Percentiles rank a stretch among this genome's conserved stretches.
phyloP scores from a whole-genome alignment of 2,113 vertebrate species.

The Pycnonotus jocosus region DNA sequence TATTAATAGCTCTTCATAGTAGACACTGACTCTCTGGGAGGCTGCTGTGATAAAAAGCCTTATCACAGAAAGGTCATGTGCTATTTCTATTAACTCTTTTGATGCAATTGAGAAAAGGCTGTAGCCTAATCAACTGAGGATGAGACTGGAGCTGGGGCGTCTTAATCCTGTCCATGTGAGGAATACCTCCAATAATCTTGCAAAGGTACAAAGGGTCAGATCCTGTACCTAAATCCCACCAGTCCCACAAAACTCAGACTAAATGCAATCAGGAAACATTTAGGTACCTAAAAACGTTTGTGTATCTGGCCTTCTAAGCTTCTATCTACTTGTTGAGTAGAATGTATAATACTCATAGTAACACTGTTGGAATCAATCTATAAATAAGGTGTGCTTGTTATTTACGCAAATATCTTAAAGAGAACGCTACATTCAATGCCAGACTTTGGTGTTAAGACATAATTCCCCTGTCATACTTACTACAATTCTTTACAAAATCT shows the following conservation, averaged over 20 bases:
- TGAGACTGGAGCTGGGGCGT: background rate
- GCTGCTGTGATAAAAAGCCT: background rate
- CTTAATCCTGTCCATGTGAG: background rate
- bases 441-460: background rate
- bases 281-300: background rate
- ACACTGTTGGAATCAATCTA: background rate
- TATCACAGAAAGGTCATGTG: background rate
- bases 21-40: background rate
- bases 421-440: background rate
- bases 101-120: background rate
- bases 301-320: background rate
- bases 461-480: background rate
- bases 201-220: background rate
- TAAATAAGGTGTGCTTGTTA: background rate
- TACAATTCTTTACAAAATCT: background rate
- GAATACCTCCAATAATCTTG: background rate
- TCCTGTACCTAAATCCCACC: background rate
- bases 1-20: conserved; percentile 22
- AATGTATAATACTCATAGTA: background rate
- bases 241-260: background rate
- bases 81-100: background rate
- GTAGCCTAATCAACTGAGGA: background rate
- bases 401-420: background rate
- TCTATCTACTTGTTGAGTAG: background rate
- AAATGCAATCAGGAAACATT: background rate